Conservation (phyloP, 2,797 vertebrate species). For the Epinephelus awoara region DNA sequence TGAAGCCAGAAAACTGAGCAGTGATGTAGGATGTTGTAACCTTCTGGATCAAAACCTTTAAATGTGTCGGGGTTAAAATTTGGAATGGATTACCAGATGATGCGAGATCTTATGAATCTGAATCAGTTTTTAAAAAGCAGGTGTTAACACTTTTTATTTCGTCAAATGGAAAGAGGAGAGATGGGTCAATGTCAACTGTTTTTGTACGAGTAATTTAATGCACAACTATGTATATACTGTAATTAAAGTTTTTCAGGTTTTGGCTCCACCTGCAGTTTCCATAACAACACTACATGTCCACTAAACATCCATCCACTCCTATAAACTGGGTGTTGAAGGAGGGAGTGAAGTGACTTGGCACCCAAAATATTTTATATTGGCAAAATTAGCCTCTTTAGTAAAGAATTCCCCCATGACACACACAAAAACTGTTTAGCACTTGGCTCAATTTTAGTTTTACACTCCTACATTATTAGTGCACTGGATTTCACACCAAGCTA, state of each 20-base stretch:
- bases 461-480: neutral
- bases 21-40: neutral
- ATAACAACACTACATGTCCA: neutral
- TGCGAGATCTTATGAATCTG: neutral
- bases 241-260: neutral
- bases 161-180: neutral
- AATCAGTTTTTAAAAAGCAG: neutral
- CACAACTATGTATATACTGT: too few relatives aligned
- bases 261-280: slow-evolving; percentile 38
- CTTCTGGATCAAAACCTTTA: neutral
- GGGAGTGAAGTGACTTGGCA: slow-evolving; percentile 36
- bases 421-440: slow-evolving; percentile 25
- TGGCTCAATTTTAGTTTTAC: slow-evolving; percentile 8
- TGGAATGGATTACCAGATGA: neutral
- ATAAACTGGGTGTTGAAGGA: slow-evolving; percentile 13
- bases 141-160: neutral
- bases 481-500: slow-evolving; percentile 17
- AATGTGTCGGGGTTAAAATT: neutral
- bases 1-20: neutral
- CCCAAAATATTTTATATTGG: slow-evolving; percentile 6
- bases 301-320: neutral
- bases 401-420: slow-evolving; percentile 16
- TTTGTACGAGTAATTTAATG: neutral
- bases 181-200: neutral
- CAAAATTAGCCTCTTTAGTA: slow-evolving; percentile 3